A percentile compares a stretch with the other conserved stretches of the same genome.
Evolutionary conservation across 2,113 vertebrate genomes (phyloP).

Genomic region (Psephotus haematonotus): DNA sequence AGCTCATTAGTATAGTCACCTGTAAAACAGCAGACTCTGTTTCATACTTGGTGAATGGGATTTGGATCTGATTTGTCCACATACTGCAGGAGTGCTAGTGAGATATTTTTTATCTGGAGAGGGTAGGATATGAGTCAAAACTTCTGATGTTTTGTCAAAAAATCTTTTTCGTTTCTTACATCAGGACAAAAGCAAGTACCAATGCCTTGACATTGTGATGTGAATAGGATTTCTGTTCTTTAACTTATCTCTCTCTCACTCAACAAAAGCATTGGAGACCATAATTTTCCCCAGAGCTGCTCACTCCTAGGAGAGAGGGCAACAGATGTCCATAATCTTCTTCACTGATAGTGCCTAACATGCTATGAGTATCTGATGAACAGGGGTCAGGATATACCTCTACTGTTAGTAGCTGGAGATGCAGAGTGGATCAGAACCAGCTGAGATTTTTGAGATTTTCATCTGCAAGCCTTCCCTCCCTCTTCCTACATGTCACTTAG

Average conservation of each 20-base stretch:
- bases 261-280: background rate
- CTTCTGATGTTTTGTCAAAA: background rate
- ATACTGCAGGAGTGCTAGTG: background rate
- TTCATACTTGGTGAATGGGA: background rate
- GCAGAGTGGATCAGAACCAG: background rate
- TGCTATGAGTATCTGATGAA: background rate
- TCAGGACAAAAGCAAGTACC: background rate
- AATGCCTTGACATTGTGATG: background rate
- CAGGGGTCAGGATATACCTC: background rate
- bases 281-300: background rate
- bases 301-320: background rate
- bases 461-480: background rate
- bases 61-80: background rate
- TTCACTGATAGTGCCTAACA: background rate
- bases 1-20: background rate
- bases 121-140: background rate
- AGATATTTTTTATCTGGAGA: fast-evolving
- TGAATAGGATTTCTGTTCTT: background rate
- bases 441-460: background rate
- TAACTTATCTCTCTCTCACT: background rate
- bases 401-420: background rate
- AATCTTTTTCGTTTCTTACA: background rate
- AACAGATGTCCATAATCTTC: background rate
- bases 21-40: background rate
- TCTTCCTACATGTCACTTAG: background rate